These are phyloP conservation scores for Nicator chloris DNA, from an alignment of 2,113 vertebrate genomes.

Conservation along the genomic window DNA sequence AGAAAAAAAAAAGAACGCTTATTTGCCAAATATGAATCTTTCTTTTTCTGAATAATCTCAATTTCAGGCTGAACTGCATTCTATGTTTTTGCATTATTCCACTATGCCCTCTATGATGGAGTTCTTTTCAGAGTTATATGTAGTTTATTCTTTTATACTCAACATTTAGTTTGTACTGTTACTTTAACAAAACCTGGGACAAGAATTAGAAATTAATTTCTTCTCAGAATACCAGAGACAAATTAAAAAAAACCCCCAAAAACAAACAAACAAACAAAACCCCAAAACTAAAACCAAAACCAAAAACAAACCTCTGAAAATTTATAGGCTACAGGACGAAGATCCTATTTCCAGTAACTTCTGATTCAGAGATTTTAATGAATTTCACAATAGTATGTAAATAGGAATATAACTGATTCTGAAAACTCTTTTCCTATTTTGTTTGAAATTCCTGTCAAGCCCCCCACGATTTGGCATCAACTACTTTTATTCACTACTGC, in stretches of 20 bases:
- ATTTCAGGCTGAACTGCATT: not conserved
- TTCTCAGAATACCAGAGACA: not conserved
- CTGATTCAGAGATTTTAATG: not conserved
- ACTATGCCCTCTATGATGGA: not conserved
- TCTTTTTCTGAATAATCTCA: not conserved
- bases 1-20: not conserved
- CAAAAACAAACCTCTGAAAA: no score
- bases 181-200: not conserved
- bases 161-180: not conserved
- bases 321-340: not conserved
- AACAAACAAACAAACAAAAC: no score
- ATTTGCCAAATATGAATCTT: not conserved
- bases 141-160: not conserved
- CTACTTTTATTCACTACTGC: not conserved
- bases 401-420: not conserved
- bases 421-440: not conserved
- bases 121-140: not conserved
- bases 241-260: no score
- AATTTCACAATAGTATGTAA: not conserved
- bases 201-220: not conserved
- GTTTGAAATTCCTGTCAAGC: not conserved
- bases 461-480: not conserved
- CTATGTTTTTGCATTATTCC: not conserved
- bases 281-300: no score
- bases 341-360: not conserved